Conservation (phyloP, 2,113 vertebrate species). For the Axis porcinus region DNA sequence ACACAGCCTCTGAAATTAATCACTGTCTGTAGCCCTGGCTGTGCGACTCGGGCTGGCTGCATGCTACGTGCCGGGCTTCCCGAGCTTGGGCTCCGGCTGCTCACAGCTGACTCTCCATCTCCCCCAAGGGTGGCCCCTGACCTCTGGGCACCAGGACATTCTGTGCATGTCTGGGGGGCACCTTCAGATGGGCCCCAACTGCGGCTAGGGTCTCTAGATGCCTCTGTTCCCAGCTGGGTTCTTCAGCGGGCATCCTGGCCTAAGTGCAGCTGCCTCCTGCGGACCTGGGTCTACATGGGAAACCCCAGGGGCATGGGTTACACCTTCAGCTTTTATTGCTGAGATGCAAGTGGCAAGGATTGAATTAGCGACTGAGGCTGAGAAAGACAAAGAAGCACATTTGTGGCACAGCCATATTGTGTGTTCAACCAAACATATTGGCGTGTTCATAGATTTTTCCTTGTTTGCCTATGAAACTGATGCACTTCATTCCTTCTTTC, state of each 20-base stretch:
- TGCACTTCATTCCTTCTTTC: neutral
- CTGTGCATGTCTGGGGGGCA: neutral
- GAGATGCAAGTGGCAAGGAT: neutral
- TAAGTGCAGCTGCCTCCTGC: accelerated
- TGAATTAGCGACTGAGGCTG: neutral
- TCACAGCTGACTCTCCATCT: neutral
- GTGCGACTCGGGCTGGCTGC: neutral
- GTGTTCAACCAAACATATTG: neutral
- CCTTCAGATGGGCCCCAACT: neutral
- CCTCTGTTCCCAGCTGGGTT: neutral
- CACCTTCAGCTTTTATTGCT: neutral
- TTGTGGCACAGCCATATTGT: neutral
- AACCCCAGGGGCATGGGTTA: neutral
- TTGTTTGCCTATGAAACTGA: neutral
- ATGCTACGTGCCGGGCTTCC: neutral
- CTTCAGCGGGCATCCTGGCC: too few relatives aligned
- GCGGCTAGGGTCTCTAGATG: accelerated
- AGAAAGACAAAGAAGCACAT: too few relatives aligned
- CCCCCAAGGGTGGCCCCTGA: neutral
- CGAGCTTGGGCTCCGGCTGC: neutral
- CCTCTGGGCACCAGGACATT: too few relatives aligned
- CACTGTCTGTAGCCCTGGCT: neutral
- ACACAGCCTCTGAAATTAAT: neutral
- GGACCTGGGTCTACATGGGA: neutral
- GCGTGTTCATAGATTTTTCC: neutral